Conservation (phyloP, 2,113 vertebrate genomes). For the Indri indri region DNA sequence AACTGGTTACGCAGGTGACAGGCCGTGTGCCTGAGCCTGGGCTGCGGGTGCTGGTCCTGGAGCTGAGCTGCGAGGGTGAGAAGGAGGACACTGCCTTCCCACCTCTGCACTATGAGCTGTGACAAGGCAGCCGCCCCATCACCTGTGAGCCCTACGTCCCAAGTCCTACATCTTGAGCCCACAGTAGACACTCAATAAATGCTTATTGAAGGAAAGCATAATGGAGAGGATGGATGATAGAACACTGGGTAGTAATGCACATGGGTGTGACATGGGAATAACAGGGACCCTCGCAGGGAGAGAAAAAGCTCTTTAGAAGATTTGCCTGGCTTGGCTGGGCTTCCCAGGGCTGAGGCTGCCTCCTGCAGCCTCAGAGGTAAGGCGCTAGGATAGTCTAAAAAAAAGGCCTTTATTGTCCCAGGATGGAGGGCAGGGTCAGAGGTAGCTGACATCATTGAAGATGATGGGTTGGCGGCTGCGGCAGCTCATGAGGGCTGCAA, state of each 20-base stretch:
- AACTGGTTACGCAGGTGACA: constrained; percentile 78
- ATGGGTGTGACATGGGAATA: neutral
- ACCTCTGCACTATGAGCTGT: constrained; percentile 78
- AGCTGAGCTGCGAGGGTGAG: constrained; percentile 85
- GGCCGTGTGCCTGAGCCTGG: constrained; percentile 61
- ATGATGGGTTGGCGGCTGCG: constrained; percentile 97
- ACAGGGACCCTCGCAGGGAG: neutral
- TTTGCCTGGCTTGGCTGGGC: neutral
- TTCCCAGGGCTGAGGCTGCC: neutral
- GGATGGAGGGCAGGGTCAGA: constrained; percentile 82
- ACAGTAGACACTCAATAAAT: constrained; percentile 55
- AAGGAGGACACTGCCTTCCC: constrained; percentile 72
- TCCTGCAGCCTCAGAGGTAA: neutral
- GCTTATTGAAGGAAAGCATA: neutral
- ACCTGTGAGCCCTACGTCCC: neutral
- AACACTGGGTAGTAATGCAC: neutral
- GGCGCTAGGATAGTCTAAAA: constrained; percentile 36
- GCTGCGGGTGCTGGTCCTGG: constrained; percentile 84
- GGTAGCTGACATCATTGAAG: constrained; percentile 95
- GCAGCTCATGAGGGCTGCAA: constrained; percentile 94
- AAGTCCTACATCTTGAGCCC: neutral
- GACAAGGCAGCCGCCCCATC: neutral
- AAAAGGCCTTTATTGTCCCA: constrained; percentile 75
- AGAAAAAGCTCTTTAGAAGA: neutral
- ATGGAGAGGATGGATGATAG: neutral